phyloP scores from a whole-genome alignment of 2,113 vertebrate species.

The Morone chrysops region DNA sequence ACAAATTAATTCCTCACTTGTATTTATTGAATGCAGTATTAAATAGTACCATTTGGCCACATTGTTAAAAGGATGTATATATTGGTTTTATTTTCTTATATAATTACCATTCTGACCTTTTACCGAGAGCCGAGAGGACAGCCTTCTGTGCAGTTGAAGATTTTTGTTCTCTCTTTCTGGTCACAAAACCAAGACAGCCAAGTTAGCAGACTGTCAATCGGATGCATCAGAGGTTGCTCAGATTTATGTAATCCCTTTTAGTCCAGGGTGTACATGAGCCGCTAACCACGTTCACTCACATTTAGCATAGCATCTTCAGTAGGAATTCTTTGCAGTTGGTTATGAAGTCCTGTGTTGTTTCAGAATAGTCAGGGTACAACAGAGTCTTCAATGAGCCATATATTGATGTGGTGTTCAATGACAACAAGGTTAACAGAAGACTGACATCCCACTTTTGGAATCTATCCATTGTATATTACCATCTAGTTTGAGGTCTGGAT shows the following conservation, averaged over 20 bases:
- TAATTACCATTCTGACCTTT: slow-evolving; percentile 58
- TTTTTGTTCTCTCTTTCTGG: background rate
- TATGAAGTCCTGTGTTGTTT: slow-evolving; percentile 52
- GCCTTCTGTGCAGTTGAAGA: slow-evolving; percentile 39
- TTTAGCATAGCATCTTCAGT: slow-evolving; percentile 57
- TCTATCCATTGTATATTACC: slow-evolving; percentile 76
- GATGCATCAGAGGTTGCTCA: slow-evolving; percentile 51
- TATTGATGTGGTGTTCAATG: slow-evolving; percentile 62
- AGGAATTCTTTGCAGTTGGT: slow-evolving; percentile 46
- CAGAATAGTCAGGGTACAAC: slow-evolving; percentile 69
- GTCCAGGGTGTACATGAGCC: slow-evolving; percentile 37
- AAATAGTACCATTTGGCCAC: slow-evolving; percentile 57
- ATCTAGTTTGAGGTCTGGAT: slow-evolving; percentile 72
- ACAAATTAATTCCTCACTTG: slow-evolving; percentile 59
- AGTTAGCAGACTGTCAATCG: slow-evolving; percentile 49
- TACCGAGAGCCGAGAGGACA: slow-evolving; percentile 46
- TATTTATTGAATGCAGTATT: slow-evolving; percentile 77
- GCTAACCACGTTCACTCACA: slow-evolving; percentile 32
- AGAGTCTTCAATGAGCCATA: slow-evolving; percentile 70
- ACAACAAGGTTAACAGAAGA: slow-evolving; percentile 62
- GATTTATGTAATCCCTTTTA: slow-evolving; percentile 43
- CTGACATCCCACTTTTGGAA: slow-evolving; percentile 60
- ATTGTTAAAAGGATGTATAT: slow-evolving; percentile 65
- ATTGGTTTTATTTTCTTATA: slow-evolving; percentile 60
- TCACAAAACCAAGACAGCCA: slow-evolving; percentile 49